Conservation (phyloP, 2,797 vertebrate species). For the Rhincodon typus region DNA sequence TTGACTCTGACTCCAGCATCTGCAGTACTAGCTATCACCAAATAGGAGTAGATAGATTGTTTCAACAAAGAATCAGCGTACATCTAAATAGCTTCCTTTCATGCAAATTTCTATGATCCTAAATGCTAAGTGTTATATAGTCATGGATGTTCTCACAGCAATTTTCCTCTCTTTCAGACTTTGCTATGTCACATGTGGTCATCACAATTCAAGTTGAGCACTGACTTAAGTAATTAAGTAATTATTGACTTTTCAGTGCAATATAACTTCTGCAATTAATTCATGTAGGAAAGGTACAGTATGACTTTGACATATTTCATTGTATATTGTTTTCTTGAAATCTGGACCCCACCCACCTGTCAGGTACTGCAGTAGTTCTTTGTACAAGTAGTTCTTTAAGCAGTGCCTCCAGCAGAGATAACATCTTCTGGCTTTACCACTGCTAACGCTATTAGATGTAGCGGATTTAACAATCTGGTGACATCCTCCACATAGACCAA, state of each 20-base stretch:
- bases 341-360: neutral
- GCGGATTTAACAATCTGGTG: neutral
- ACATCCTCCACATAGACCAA: neutral
- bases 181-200: too few species aligned
- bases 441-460: neutral
- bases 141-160: neutral
- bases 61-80: neutral
- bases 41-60: neutral
- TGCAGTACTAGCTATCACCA: too few species aligned
- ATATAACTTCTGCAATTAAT: neutral
- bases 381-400: neutral
- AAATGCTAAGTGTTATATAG: neutral
- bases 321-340: neutral
- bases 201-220: too few species aligned
- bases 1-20: too few species aligned
- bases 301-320: neutral
- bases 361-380: neutral
- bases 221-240: too few species aligned
- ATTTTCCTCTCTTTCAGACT: too few species aligned
- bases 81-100: neutral
- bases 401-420: neutral
- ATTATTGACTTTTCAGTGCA: neutral
- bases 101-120: neutral
- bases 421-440: neutral
- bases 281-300: neutral